Evolutionary conservation across 2,888 invertebrate species (phyloP).

Genomic region (Chirona hameri): DNA sequence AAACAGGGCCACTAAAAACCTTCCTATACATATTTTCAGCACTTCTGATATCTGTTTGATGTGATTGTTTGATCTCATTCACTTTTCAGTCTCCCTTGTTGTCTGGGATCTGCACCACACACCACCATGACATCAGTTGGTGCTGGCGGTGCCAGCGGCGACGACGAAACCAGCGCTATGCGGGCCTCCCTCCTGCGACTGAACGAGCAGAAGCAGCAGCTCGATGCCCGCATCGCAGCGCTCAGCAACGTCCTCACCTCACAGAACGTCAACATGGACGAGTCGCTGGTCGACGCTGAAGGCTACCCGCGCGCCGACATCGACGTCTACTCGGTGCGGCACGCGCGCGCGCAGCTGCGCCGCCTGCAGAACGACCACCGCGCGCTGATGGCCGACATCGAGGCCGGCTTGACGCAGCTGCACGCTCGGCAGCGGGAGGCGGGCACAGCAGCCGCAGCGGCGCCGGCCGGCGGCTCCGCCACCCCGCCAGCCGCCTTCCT

Average conservation of each 20-base stretch:
- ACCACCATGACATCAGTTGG: background rate
- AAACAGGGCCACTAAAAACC: too few species aligned
- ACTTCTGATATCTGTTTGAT: too few species aligned
- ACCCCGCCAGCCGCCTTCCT: background rate
- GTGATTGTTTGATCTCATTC: too few species aligned
- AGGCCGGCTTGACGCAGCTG: conserved; percentile 65
- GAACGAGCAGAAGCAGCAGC: background rate
- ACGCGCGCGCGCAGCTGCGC: conserved; percentile 85
- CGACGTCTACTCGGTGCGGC: conserved; percentile 85
- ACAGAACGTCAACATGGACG: conserved; percentile 69
- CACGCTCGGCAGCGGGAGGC: conserved; percentile 41
- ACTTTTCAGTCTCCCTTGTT: too few species aligned
- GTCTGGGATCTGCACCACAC: too few species aligned
- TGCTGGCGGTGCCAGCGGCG: background rate
- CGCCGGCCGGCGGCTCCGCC: background rate
- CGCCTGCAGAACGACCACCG: conserved; percentile 87
- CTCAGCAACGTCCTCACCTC: background rate
- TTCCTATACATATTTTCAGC: too few species aligned
- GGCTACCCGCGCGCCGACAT: conserved; percentile 85
- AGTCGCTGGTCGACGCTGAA: conserved; percentile 75
- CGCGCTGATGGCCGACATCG: conserved; percentile 75
- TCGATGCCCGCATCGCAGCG: background rate
- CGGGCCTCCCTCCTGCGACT: background rate
- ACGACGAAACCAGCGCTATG: background rate
- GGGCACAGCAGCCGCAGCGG: too few species aligned